Base-by-base conservation (phyloP, 35 echinoderm and acorn worm species). In the Amphiura filiformis region DNA sequence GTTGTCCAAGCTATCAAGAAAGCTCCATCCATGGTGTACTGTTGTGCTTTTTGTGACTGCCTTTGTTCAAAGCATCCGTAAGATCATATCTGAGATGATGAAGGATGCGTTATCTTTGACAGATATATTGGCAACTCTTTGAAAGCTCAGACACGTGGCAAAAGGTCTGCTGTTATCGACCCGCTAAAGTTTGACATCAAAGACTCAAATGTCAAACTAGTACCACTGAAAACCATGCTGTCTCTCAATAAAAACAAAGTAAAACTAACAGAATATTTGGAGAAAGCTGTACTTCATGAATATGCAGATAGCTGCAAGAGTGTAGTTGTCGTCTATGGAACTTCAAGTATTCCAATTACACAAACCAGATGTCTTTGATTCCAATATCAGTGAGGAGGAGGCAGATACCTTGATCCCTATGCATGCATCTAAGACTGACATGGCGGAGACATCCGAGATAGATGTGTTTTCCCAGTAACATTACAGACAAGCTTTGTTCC, bases 151-250 rank as follows among this genome's bases (percentile, higher is more conserved):
- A n/a, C n/a, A n/a, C n/a, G n/a, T n/a, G n/a, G n/a, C n/a, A n/a
- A n/a, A n/a, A n/a, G n/a, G n/a, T 57, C 36, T 78, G 56, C 78
- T 57, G n/a, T n/a, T n/a, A n/a, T n/a, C n/a, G n/a, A n/a, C n/a
- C n/a, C n/a, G 87, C 37, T 87, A 13, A 87, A 39, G 34, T 87
- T 87, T 78, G 64, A 79, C 75, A 79, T 87, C n/a, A n/a, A n/a
- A n/a, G n/a, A n/a, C n/a, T n/a, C n/a, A n/a, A n/a, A n/a, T n/a
- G n/a, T n/a, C n/a, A n/a, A n/a, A n/a, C n/a, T n/a, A n/a, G n/a
- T n/a, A n/a, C n/a, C n/a, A n/a, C n/a, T n/a, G n/a, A n/a, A n/a
- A n/a, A n/a, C n/a, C n/a, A n/a, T n/a, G n/a, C n/a, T n/a, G n/a
- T n/a, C n/a, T n/a, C n/a, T n/a, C n/a, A n/a, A n/a, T n/a, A n/a